Base-by-base conservation (phyloP, 2,797 vertebrate species). In the Cossypha dichroa region DNA sequence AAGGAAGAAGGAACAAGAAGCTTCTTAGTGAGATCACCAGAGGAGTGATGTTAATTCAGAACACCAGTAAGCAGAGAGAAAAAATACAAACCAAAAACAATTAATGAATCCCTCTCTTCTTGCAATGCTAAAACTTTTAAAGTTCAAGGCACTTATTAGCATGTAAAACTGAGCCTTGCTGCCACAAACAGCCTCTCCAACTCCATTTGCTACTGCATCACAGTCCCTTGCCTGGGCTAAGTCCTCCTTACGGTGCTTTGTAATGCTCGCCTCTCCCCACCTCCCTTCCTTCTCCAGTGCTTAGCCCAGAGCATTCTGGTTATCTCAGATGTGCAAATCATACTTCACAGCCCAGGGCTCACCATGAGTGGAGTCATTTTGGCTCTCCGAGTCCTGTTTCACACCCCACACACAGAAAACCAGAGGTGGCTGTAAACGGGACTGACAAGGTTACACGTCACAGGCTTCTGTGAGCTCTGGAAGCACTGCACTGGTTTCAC, bases 211-310 rank as follows among this genome's bases (percentile, higher is more conserved):
- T 59, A 19, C 15, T 46, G 10, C 4, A 1, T 15, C 26, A 48
- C 29, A 55, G 25, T 8, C 22, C 23, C 45, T 73, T 36, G 22
- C 33, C 69, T 56, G 18, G 20, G 26, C 15, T n/a, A 31, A 74
- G 13, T 10, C 23, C 3, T 1, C 5, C 1, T 36, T 28, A 19
- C 1, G 1, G 33, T 19, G 28, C 38, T 69, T 48, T 43, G 10
- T 31, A 20, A 19, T 9, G 9, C 38, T 15, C 31, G 81, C 41
- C 29, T 40, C 15, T 28, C 33, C 38, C 20, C 16, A 15, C 3
- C 2, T 3, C 3, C 4, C 8, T 19, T 45, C 45, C 51, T 40
- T 29, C 34, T 19, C 36, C 52, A 45, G 22, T 5, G 5, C 34
- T 55, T 40, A 17, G 13, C 15, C 31, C 58, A 56, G 28, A 77